A percentile compares a stretch with the other conserved stretches of the same genome.
These are phyloP conservation scores for Oxygymnocypris stewartii DNA, from an alignment of 2,113 vertebrate genomes.

Conservation along the genomic window DNA sequence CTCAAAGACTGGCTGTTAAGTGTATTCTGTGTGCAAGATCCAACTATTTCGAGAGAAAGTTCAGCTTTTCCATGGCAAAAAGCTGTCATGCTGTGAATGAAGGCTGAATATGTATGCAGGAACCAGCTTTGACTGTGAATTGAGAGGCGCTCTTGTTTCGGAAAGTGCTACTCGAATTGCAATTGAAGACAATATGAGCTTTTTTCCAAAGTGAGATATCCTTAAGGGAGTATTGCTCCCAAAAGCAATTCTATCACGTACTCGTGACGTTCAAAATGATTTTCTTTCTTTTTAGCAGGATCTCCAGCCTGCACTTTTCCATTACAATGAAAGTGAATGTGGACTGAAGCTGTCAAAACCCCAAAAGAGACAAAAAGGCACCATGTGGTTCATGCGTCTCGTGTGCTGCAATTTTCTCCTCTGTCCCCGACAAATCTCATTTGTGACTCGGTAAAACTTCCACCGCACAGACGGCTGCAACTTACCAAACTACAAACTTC, in stretches of 20 bases:
- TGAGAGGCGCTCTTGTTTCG: not conserved
- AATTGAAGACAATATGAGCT: conserved; percentile 1
- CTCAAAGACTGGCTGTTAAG: not conserved
- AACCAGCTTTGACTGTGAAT: not conserved
- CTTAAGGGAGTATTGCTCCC: not conserved
- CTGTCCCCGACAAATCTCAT: not conserved
- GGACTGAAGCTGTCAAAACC: not conserved
- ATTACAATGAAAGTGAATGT: not conserved
- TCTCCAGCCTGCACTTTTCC: not conserved
- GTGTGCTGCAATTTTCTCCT: not conserved
- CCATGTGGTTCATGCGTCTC: not conserved
- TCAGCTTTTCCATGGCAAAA: conserved; percentile 16
- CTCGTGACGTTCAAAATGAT: not conserved
- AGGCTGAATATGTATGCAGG: not conserved
- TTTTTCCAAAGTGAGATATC: not conserved
- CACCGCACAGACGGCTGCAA: not conserved
- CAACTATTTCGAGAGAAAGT: conserved; percentile 1
- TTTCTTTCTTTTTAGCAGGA: not conserved
- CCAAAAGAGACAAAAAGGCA: not conserved
- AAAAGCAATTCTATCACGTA: not conserved
- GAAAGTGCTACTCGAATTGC: not conserved
- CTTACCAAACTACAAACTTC: not conserved
- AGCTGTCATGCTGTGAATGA: conserved; percentile 20
- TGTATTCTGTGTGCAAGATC: not conserved
- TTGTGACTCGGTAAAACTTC: not conserved